phyloP scores from a whole-genome alignment of 1,140 invertebrate genomes.

The Drosophila varians region DNA sequence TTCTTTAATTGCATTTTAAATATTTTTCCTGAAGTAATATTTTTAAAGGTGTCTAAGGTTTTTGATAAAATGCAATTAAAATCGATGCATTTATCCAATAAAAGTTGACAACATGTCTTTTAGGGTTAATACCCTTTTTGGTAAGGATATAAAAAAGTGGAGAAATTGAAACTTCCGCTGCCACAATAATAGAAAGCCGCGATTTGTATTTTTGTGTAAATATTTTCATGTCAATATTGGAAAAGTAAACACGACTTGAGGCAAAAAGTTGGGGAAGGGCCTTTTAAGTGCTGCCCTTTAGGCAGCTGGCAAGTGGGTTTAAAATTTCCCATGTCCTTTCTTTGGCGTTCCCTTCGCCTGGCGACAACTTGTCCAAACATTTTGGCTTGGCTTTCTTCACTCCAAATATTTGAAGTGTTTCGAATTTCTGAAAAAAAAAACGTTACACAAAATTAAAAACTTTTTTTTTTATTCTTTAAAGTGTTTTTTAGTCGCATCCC shows the following conservation, averaged over 20 bases:
- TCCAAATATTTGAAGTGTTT: conserved; percentile 80
- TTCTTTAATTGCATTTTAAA: neutral
- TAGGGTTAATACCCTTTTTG: neutral
- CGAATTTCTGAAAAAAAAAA: conserved; percentile 53
- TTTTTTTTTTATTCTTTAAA: conserved; percentile 34
- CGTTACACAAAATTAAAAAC: conserved; percentile 23
- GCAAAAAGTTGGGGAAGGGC: neutral
- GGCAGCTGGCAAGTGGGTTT: conserved; percentile 73
- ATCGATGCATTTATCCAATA: neutral
- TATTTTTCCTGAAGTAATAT: neutral
- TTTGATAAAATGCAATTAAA: neutral
- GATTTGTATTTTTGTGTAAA: conserved; percentile 77
- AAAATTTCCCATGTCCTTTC: conserved; percentile 72
- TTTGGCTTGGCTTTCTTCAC: conserved; percentile 53
- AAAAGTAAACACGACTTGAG: conserved; percentile 56
- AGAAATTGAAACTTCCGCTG: conserved; percentile 4
- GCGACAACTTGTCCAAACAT: conserved; percentile 70
- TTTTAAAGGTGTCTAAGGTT: neutral
- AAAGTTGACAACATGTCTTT: neutral
- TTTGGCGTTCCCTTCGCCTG: conserved; percentile 23
- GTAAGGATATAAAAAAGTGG: neutral
- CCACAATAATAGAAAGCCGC: conserved; percentile 7
- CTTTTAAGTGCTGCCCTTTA: conserved; percentile 64
- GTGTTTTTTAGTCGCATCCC: conserved; percentile 25
- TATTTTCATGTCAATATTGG: conserved; percentile 76